Evolutionary conservation across 2,113 vertebrate genomes (phyloP).

Genomic region (Hystrix brachyura): DNA sequence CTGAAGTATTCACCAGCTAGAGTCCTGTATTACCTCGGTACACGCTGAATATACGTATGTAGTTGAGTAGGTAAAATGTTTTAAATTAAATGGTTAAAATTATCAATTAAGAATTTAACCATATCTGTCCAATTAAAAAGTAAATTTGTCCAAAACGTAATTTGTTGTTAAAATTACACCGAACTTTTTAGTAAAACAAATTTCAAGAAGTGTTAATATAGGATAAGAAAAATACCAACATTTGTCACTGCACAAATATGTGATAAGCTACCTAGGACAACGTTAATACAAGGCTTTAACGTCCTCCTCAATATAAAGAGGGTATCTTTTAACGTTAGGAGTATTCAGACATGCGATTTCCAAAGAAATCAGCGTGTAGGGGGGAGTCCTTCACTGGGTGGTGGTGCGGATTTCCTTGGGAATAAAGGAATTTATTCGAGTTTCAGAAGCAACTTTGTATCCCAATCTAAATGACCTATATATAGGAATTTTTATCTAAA

Average conservation of each 20-base stretch:
- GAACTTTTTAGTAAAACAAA: conserved; percentile 51
- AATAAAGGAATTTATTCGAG: conserved; percentile 11
- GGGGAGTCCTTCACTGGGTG: not conserved
- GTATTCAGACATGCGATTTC: not conserved
- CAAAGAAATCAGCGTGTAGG: not conserved
- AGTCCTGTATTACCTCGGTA: not conserved
- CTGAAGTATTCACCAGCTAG: not conserved
- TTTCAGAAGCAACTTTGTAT: conserved; percentile 59
- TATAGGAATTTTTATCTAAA: not conserved
- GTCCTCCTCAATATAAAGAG: not conserved
- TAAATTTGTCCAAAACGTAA: not conserved
- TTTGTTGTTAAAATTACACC: not conserved
- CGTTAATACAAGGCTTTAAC: not conserved
- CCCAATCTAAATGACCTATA: not conserved
- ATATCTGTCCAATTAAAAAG: not conserved
- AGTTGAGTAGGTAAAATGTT: not conserved
- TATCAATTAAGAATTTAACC: not conserved
- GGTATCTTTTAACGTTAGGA: not conserved
- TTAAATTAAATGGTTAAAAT: not conserved
- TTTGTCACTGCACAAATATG: not conserved
- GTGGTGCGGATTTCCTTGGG: not conserved
- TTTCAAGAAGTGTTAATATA: not conserved
- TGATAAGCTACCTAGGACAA: not conserved
- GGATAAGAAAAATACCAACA: not conserved
- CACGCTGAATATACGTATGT: not conserved